phyloP scores from a whole-genome alignment of 2,797 vertebrate species.

The Anableps anableps region DNA sequence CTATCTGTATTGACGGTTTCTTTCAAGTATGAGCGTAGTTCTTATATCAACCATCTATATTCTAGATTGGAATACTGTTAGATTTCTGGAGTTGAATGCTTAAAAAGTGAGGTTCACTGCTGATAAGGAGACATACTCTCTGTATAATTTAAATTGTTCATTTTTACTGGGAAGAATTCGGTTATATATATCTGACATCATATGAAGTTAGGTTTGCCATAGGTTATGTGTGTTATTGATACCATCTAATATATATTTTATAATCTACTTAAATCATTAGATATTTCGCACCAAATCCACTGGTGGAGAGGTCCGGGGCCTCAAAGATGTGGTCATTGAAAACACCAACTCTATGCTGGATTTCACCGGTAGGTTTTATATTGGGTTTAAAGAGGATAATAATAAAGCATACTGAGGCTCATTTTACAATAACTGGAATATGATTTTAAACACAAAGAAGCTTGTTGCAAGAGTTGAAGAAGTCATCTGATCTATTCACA shows the following conservation, averaged over 20 bases:
- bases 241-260: background rate
- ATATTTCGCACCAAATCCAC: slow-evolving; percentile 93
- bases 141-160: background rate
- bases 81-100: background rate
- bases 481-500: slow-evolving; percentile 56
- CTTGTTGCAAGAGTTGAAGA: background rate
- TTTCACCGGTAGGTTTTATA: slow-evolving; percentile 88
- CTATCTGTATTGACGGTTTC: background rate
- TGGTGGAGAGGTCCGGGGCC: slow-evolving; percentile 81
- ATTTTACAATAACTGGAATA: background rate
- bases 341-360: slow-evolving; percentile 93
- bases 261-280: slow-evolving; percentile 67
- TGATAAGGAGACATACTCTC: background rate
- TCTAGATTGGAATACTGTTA: background rate
- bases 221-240: background rate
- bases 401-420: background rate
- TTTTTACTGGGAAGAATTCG: background rate
- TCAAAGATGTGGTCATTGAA: slow-evolving; percentile 89
- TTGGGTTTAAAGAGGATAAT: background rate
- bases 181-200: background rate
- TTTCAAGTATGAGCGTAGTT: background rate
- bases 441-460: background rate
- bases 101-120: background rate
- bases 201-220: background rate
- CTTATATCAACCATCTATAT: background rate